Evolutionary conservation across 30 jellyfish, hydroid and myxozoan species (phyloP).

Genomic region (Clytia hemisphaerica): DNA sequence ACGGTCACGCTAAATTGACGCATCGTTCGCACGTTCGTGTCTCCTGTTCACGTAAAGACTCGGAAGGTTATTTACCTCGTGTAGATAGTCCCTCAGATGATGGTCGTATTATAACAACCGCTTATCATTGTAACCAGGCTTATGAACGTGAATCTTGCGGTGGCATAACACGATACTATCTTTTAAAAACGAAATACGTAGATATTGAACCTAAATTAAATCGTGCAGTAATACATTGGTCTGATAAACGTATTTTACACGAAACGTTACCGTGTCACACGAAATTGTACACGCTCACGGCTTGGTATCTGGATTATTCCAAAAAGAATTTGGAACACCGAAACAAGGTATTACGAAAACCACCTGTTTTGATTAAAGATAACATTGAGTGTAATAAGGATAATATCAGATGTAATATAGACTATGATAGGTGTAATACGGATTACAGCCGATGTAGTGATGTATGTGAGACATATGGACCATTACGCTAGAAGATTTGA

Average conservation of each 20-base stretch:
- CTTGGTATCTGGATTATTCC: too few relatives aligned
- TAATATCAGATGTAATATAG: too few relatives aligned
- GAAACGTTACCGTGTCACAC: not conserved
- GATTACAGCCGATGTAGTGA: too few relatives aligned
- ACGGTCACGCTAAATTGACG: not conserved
- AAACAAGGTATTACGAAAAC: too few relatives aligned
- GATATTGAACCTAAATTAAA: not conserved
- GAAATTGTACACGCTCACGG: not conserved
- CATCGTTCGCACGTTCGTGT: not conserved
- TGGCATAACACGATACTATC: not conserved
- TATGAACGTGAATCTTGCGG: not conserved
- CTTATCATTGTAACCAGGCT: not conserved
- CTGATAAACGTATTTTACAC: not conserved
- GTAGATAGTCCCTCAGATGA: slow-evolving; percentile 9
- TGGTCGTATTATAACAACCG: not conserved
- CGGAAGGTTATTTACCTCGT: slow-evolving; percentile 6
- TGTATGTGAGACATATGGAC: too few relatives aligned
- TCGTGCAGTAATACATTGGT: not conserved
- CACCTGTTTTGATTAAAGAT: too few relatives aligned
- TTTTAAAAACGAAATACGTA: not conserved
- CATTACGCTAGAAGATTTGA: too few relatives aligned
- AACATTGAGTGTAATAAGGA: too few relatives aligned
- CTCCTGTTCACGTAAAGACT: not conserved
- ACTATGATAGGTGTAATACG: too few relatives aligned
- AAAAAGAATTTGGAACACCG: too few relatives aligned